Conservation (phyloP, 2,113 vertebrate species). For the Cariama cristata region DNA sequence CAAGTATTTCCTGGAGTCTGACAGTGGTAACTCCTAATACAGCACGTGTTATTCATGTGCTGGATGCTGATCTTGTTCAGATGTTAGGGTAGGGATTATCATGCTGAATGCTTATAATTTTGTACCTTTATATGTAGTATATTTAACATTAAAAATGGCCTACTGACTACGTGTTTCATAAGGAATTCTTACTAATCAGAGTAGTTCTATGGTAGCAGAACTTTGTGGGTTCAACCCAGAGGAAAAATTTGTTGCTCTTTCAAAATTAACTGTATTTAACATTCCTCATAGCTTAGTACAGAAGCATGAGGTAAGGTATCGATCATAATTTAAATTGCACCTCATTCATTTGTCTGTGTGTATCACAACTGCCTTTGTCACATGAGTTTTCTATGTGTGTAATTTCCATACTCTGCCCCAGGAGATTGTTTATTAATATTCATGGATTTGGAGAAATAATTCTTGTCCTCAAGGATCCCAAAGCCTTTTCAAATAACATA, state of each 20-base stretch:
- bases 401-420: neutral
- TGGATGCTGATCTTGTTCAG: neutral
- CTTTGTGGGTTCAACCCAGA: neutral
- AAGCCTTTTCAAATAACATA: neutral
- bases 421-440: neutral
- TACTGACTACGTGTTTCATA: neutral
- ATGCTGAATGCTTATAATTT: neutral
- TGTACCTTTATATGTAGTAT: neutral
- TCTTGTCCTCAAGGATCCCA: neutral
- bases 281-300: neutral
- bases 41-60: neutral
- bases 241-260: neutral
- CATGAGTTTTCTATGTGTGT: neutral
- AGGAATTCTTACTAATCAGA: neutral
- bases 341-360: neutral
- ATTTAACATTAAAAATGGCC: neutral
- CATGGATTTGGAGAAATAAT: neutral
- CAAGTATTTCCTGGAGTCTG: neutral
- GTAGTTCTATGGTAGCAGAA: neutral
- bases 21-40: neutral
- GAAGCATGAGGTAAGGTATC: neutral
- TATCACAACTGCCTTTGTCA: neutral
- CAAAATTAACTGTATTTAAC: neutral
- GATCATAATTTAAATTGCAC: neutral
- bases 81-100: neutral